A percentile compares a stretch with the other conserved stretches of the same genome.
Evolutionary conservation across 92 coral and sea anemone genomes (phyloP).

Genomic region (Palythoa heliodiscus): DNA sequence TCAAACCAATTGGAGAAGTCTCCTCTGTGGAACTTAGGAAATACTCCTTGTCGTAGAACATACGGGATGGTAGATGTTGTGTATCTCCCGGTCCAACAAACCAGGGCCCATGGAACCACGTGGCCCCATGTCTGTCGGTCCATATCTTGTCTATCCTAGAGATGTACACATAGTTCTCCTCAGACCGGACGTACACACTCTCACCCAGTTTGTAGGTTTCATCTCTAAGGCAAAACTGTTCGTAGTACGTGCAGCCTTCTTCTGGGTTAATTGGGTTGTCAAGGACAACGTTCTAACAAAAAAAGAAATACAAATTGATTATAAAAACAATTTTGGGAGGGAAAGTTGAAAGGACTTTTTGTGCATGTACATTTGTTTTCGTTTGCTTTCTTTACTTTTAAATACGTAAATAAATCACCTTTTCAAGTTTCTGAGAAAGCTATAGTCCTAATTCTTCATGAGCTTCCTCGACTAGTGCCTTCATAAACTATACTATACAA

Average conservation of each 20-base stretch:
- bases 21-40: conserved; percentile 90
- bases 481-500: too few relatives aligned
- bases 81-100: conserved; percentile 91
- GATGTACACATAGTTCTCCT: conserved; percentile 81
- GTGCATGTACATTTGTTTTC: neutral
- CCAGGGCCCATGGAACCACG: conserved; percentile 93
- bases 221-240: conserved; percentile 83
- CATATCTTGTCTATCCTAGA: conserved; percentile 92
- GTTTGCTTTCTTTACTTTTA: too few relatives aligned
- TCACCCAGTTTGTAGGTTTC: conserved; percentile 93
- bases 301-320: neutral
- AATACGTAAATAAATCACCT: too few relatives aligned
- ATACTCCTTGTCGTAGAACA: conserved; percentile 97
- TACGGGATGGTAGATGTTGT: conserved; percentile 91
- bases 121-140: conserved; percentile 83
- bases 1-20: conserved; percentile 62
- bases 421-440: too few relatives aligned
- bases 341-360: too few relatives aligned
- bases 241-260: conserved; percentile 80
- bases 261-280: conserved; percentile 84
- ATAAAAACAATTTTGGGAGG: neutral
- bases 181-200: conserved; percentile 84
- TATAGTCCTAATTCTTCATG: too few relatives aligned
- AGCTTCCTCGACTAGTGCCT: neutral
- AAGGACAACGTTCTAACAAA: conserved; percentile 76